Percentiles rank a stretch among this genome's conserved stretches.
Evolutionary conservation across 2,797 vertebrate species (phyloP).

Genomic region (Tamandua tetradactyla): DNA sequence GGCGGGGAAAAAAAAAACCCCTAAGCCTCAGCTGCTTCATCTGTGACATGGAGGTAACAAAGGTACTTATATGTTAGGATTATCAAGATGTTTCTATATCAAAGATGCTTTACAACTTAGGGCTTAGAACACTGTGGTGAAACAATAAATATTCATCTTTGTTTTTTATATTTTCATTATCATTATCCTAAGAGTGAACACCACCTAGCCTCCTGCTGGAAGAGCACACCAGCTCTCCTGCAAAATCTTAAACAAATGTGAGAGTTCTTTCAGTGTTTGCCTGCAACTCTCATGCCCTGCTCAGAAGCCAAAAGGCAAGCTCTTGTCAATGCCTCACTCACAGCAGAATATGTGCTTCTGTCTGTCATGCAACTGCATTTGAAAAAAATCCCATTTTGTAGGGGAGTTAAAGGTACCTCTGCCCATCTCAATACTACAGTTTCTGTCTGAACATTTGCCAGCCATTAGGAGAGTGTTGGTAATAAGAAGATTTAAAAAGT

Average conservation of each 20-base stretch:
- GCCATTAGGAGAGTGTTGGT: slow-evolving; percentile 32
- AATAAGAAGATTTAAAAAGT: slow-evolving; percentile 60
- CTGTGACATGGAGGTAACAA: not conserved
- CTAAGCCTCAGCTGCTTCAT: not conserved
- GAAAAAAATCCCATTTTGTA: not conserved
- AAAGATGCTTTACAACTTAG: not conserved
- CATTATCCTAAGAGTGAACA: not conserved
- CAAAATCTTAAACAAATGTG: not conserved
- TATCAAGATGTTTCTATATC: not conserved
- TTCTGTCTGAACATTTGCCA: slow-evolving; percentile 72
- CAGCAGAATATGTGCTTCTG: not conserved
- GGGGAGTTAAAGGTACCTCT: not conserved
- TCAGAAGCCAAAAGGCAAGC: not conserved
- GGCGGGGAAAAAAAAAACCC: not conserved
- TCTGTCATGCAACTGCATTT: not conserved
- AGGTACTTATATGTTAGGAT: not conserved
- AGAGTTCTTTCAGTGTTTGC: not conserved
- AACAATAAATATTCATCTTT: not conserved
- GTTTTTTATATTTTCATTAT: not conserved
- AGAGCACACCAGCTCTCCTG: not conserved
- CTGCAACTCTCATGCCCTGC: not conserved
- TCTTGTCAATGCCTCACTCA: not conserved
- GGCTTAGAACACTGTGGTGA: not conserved
- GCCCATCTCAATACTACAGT: slow-evolving; percentile 46
- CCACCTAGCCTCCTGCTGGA: not conserved